Evolutionary conservation across 2,797 vertebrate species (phyloP), one percentile per base, ranked within the genome.

Genomic region (Argyrosomus regius): DNA sequence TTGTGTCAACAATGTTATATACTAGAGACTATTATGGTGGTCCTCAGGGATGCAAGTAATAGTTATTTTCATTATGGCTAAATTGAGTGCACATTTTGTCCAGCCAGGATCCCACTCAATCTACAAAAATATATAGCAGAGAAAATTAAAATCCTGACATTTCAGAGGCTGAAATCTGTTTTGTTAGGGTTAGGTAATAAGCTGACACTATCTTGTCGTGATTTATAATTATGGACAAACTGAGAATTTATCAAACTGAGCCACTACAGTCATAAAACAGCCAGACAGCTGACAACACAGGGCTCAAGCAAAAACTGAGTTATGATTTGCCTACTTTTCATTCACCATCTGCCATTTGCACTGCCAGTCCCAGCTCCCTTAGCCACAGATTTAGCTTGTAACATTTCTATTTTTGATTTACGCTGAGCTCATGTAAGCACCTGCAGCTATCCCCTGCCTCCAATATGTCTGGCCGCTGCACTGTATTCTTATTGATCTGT

Each of bases 401-500:
- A 75, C 64, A 77, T 79, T 73, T 83, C 72, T 67, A 77, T 64
- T 85, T 90, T 58, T 85, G 71, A 90, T 91, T 85, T 68, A 88
- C 69, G 65, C 74, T 45, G 75, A 85, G 57, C 67, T 75, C 66
- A 77, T 59, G 56, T 58, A 72, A 77, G 71, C 78, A 84, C 78
- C 78, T 75, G 75, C 77, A 89, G 81, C 77, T 50, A 75, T 75
- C 59, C 77, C 61, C 65, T 6, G 22, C 45, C 75, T 75, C 61
- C 50, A 70, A 77, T 75, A 82, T 53, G 59, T 77, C 82, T 80
- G 79, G 67, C 77, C 82, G 71, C 65, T 63, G 17, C 1, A 41
- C 70, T 78, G 71, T 75, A 67, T 84, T 91, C 84, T 89, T 90
- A 93, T 92, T 92, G 89, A 93, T 93, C 89, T 80, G 87, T 85